Evolutionary conservation across 2,113 vertebrate species (phyloP), one percentile per base, ranked within the genome.

Genomic region (Myrmecobius fasciatus): DNA sequence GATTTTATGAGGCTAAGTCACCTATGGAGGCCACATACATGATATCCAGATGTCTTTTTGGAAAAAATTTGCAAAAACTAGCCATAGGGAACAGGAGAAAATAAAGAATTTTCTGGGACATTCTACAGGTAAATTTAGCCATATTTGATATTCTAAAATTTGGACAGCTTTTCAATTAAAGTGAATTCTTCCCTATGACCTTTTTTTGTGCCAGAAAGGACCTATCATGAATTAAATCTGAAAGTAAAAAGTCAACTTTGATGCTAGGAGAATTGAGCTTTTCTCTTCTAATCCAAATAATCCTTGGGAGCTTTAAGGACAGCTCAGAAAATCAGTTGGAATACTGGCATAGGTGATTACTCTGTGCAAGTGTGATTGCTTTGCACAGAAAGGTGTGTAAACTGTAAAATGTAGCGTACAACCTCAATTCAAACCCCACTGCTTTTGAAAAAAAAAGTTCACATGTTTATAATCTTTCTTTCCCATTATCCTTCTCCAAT

Each of bases 191-290:
- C 95, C 91, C 93, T 93, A 67, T 89, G 83, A 94, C 91, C 89
- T 56, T 24, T 93, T 95, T 94, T 53, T 92, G 26, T 94, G 51
- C n/a, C 52, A 0, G 26, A 90, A 92, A 95, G 89, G 96, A 24
- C 12, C 91, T 92, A 43, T 93, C 52, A 91, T 95, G 96, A 95
- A 92, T 94, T 95, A 97, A 97, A 91, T 60, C 54, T 83, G 11
- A 90, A 96, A 90, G 89, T 97, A 53, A 89, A 36, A 95, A 90
- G 53, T 89, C 7, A 92, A 49, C 83, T 52, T 52, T 88, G 75
- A 96, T 95, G 90, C 36, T 90, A 75, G 31, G 1, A 89, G 49
- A 93, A 25, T 36, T 92, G 53, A 20, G 51, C 36, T 31, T 22
- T 89, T 95, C 43, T 94, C 48, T 90, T 83, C 53, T 93, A 91